These are phyloP conservation scores for Philereme vetulata DNA, from an alignment of 2,888 invertebrate genomes.

Conservation along the genomic window DNA sequence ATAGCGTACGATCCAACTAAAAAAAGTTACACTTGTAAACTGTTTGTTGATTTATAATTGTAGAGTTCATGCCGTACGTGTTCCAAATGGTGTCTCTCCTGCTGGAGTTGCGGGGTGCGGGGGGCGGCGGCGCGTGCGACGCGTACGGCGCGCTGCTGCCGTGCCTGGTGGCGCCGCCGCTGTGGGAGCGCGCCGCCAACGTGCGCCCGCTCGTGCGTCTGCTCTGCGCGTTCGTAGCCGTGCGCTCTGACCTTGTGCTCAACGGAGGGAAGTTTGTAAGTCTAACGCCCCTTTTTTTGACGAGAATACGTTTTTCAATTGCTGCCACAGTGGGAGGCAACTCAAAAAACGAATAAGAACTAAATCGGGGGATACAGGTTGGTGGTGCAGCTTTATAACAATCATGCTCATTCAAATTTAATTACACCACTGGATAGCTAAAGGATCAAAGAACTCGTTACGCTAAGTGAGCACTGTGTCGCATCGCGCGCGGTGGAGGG, in stretches of 20 bases:
- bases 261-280: conserved; percentile 88
- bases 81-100: conserved; percentile 98
- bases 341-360: too few relatives aligned
- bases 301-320: too few relatives aligned
- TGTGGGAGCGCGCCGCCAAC: conserved; percentile 98
- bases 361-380: too few relatives aligned
- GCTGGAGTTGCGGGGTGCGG: conserved; percentile 88
- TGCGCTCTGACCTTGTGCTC: conserved; percentile 58
- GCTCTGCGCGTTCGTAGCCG: conserved; percentile 91
- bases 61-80: conserved; percentile 99
- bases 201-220: conserved; percentile 96
- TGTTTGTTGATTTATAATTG: conserved; percentile 46
- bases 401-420: too few relatives aligned
- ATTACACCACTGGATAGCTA: too few relatives aligned
- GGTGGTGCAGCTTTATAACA: too few relatives aligned
- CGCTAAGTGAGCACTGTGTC: too few relatives aligned
- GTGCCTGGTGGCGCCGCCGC: conserved; percentile 92
- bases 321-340: too few relatives aligned
- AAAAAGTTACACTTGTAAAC: too few relatives aligned
- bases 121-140: conserved; percentile 82
- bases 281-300: not conserved
- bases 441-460: too few relatives aligned
- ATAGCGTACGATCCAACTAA: too few relatives aligned
- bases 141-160: conserved; percentile 96
- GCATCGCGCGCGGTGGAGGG: too few relatives aligned